Base-by-base conservation (phyloP, 2,797 vertebrate genomes). In the Brotogeris chrysoptera region DNA sequence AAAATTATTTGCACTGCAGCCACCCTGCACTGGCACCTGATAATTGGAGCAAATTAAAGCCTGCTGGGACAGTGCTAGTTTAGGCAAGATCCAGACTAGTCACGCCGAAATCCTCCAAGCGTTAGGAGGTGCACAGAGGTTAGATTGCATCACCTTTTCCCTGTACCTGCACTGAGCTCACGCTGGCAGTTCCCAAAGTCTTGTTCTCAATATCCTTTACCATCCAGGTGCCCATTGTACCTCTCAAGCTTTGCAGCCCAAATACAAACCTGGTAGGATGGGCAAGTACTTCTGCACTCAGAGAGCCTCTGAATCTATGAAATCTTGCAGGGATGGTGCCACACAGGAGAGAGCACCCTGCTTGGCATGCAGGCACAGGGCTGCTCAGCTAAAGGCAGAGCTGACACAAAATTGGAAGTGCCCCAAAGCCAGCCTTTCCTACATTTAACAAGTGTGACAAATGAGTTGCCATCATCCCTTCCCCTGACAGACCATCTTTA, bases 361-460 rank as follows among this genome's bases (percentile, higher is more conserved):
- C 41, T 87, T 80, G 65, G 92, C 57, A 13, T 6, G 53, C 57
- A 74, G 53, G 49, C 24, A 0, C 0, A 0, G 19, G 50, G 50
- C 78, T 87, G 80, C 69, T 95, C 34, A 53, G 50, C 74, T 72
- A 82, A 82, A 87, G 38, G 52, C 79, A 93, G 61, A 91, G 53
- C 92, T 91, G 93, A 87, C 92, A 87, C 47, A 91, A 82, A 91
- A 76, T 55, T 94, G 90, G 92, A 91, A 80, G 13, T 87, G 73
- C 80, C 94, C 71, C 95, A 96, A 85, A 93, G 68, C 38, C 84
- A 96, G 78, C 64, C 84, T 95, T 91, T 65, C 79, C 72, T 89
- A 34, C 93, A 84, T 73, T 87, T 94, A 95, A 92, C 78, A 49
- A 92, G 84, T 87, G 86, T 95, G 80, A 92, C 95, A 96, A 95